phyloP scores from a whole-genome alignment of 2,113 vertebrate genomes.

The Muntiacus reevesi region DNA sequence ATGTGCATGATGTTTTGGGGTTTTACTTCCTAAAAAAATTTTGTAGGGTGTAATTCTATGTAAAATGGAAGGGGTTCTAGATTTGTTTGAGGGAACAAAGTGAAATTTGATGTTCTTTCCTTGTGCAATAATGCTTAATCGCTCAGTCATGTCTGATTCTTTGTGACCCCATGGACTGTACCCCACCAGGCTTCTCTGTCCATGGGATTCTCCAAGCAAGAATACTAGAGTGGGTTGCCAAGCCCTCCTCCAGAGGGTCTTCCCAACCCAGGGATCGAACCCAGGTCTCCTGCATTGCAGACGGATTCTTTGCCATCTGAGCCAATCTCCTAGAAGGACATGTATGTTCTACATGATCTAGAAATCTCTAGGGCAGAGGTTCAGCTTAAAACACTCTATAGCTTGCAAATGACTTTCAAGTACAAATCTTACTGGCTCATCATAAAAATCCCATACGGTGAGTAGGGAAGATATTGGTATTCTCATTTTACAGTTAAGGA shows the following conservation, averaged over 20 bases:
- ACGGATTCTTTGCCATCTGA: fast-evolving
- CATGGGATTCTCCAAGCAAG: not conserved
- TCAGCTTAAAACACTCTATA: not conserved
- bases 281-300: not conserved
- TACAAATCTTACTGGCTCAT: not conserved
- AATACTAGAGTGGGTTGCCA: not conserved
- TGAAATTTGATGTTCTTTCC: not conserved
- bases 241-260: not conserved
- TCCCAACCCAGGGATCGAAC: not conserved
- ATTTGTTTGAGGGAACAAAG: not conserved
- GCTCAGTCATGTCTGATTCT: not conserved
- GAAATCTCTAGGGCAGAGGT: not conserved
- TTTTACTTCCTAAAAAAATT: not conserved
- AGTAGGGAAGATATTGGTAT: not conserved
- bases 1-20: not conserved
- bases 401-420: not conserved
- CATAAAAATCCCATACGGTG: not conserved
- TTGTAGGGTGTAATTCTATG: not conserved
- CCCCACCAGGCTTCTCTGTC: not conserved
- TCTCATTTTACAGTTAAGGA: not conserved
- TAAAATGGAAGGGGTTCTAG: not conserved
- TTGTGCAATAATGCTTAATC: not conserved
- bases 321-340: not conserved
- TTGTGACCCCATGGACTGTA: not conserved
- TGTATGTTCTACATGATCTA: not conserved